Base-by-base conservation (phyloP, 2,888 invertebrate species). In the Stenolophus ochropezus region DNA sequence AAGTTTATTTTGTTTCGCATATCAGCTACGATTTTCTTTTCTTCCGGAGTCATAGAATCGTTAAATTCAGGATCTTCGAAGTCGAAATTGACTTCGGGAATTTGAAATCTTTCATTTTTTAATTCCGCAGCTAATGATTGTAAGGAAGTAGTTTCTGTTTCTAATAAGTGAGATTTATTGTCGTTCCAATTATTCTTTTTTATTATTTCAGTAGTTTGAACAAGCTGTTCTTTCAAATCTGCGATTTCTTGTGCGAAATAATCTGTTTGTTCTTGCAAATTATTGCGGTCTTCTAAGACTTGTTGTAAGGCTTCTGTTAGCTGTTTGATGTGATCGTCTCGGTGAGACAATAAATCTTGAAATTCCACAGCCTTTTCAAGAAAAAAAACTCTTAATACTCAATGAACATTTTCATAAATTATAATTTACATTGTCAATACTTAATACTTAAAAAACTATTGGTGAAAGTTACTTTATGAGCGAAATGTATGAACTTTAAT, bases 291-390 rank as follows among this genome's bases (percentile, higher is more conserved):
- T 21, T 89, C 89, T 42, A 93, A 89, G 0, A 94, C 93, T 86
- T 93, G 92, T 88, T 94, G 92, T 85, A 96, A 90, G 27, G 94
- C 93, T 85, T 93, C 90, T 83, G 93, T 94, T 82, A 96, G 90
- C 88, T 95, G 93, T 86, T 93, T 92, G 84, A 96, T 95, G 86
- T 94, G 88, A 85, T 92, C 91, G 86, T 95, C 94, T 85, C 95
- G 93, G 84, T 93, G 92, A 8, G 91, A 90, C 82, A 96, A 90
- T 85, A 94, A 94, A 85, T 91, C 91, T 88, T 94, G 94, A 88
- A 93, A 94, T 88, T 95, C 94, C 88, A 93, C 91, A 86, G 94
- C 91, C 94, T 95, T 89, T 87, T 91, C 91, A 87, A 80, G 65
- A 75, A 74, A 51, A 18, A 73, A 74, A 23, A 51, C 51, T 4